A percentile compares a stretch with the other conserved stretches of the same genome.
Evolutionary conservation across 2,797 vertebrate genomes (phyloP).

Genomic region (Syngnathus rostellatus): DNA sequence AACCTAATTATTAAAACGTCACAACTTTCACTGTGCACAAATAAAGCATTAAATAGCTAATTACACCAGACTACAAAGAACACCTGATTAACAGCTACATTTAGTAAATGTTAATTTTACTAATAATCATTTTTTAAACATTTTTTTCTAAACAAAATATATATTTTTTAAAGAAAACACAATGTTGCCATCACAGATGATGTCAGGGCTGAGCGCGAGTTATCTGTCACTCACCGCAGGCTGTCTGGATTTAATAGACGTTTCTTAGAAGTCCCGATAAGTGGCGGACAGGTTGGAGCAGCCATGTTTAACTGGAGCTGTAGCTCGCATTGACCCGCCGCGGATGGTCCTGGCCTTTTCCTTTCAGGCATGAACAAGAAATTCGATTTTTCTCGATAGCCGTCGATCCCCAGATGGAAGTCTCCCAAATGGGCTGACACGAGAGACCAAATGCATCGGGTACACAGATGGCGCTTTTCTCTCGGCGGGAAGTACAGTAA

Average conservation of each 20-base stretch:
- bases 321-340: constrained; percentile 13
- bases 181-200: background rate
- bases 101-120: no score
- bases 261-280: constrained; percentile 32
- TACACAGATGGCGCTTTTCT: background rate
- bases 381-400: constrained; percentile 25
- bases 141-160: no score
- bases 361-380: constrained; percentile 25
- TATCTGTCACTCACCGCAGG: constrained; percentile 38
- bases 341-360: constrained; percentile 17
- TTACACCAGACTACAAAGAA: no score
- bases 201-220: constrained; percentile 22
- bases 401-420: constrained; percentile 32
- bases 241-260: constrained; percentile 31
- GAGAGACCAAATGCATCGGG: constrained; percentile 3
- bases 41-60: no score
- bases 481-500: background rate
- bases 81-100: no score
- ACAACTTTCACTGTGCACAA: no score
- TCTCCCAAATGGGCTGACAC: constrained; percentile 22
- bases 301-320: constrained; percentile 15
- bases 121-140: no score
- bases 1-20: no score
- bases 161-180: background rate
- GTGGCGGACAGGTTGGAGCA: constrained; percentile 21